Conservation (phyloP, 2,797 vertebrate genomes). For the Carcharodon carcharias region DNA sequence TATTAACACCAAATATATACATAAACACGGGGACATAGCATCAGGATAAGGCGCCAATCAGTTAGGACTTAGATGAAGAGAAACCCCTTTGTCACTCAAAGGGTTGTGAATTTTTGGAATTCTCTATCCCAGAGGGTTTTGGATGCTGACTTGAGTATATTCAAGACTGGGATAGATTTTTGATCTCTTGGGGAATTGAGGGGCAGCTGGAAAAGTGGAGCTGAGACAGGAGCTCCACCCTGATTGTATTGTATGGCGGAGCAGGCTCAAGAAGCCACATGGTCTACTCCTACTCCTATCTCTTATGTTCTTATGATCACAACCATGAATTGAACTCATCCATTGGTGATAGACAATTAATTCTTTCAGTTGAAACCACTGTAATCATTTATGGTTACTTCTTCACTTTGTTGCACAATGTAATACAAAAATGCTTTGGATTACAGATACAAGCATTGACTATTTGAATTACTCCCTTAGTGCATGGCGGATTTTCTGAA, state of each 20-base stretch:
- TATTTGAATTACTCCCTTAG: conserved; percentile 51
- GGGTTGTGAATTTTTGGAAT: neutral
- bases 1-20: no score
- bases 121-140: neutral
- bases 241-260: neutral
- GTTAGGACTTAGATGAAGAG: neutral
- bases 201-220: neutral
- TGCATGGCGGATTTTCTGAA: conserved; percentile 81
- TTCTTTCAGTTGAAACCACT: neutral
- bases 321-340: neutral
- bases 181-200: neutral
- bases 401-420: neutral
- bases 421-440: neutral
- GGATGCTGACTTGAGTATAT: neutral
- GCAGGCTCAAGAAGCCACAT: neutral
- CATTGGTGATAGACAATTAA: neutral
- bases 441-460: neutral
- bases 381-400: no score
- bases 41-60: neutral
- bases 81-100: neutral
- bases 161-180: neutral
- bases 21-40: no score
- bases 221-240: neutral
- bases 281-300: neutral
- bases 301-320: neutral